A percentile compares a stretch with the other conserved stretches of the same genome.
Evolutionary conservation across 2,888 invertebrate genomes (phyloP).

Genomic region (Xestoiulus laeticollis): DNA sequence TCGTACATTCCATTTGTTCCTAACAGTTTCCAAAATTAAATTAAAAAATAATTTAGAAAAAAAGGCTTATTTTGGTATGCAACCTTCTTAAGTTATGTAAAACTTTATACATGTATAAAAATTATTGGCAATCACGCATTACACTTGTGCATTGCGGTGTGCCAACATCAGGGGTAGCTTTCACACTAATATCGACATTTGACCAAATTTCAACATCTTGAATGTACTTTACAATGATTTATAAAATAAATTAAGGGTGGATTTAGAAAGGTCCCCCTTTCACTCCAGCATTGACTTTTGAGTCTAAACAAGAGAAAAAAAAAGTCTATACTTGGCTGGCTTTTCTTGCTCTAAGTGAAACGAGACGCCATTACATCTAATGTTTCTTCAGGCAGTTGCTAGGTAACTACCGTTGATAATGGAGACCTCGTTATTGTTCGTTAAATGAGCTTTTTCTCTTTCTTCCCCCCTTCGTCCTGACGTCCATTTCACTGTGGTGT

Average conservation of each 20-base stretch:
- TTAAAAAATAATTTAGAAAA: no score
- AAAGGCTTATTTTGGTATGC: no score
- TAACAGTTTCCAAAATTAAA: no score
- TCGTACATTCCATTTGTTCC: no score
- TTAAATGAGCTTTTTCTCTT: constrained; percentile 12
- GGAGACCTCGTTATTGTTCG: constrained; percentile 34
- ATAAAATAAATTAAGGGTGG: no score
- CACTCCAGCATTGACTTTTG: background rate
- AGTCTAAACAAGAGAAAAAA: background rate
- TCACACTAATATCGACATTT: background rate
- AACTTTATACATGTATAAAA: no score
- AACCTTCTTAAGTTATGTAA: no score
- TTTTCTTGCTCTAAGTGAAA: background rate
- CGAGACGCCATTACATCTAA: constrained; percentile 1
- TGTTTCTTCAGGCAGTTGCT: background rate
- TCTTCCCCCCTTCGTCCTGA: background rate
- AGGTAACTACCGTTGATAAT: constrained; percentile 19
- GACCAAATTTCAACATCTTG: background rate
- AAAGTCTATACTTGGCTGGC: background rate
- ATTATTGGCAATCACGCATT: background rate
- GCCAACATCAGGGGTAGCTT: background rate
- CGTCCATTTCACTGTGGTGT: background rate
- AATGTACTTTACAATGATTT: background rate
- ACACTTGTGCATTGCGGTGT: no score
- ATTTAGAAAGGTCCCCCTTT: background rate